Evolutionary conservation across 2,888 invertebrate species (phyloP).

Genomic region (Drosophila melanosoma): DNA sequence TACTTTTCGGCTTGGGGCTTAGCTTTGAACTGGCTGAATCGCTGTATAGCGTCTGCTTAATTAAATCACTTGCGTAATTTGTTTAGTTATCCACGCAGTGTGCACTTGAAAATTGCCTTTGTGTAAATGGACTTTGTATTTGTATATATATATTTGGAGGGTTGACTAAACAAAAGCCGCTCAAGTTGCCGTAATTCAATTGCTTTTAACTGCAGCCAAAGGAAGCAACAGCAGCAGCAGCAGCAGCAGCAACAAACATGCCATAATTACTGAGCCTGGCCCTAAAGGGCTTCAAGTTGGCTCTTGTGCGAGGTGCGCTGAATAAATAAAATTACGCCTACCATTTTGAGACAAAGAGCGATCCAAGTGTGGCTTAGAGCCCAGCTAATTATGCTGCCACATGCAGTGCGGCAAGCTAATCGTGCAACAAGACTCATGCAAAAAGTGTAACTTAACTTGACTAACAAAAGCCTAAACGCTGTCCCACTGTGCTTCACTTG

Average conservation of each 20-base stretch:
- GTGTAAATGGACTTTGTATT: conserved; percentile 3
- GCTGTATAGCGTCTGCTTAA: conserved; percentile 69
- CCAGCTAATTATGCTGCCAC: conserved; percentile 52
- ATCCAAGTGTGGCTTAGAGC: conserved; percentile 34
- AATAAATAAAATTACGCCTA: conserved; percentile 43
- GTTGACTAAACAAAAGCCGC: conserved; percentile 59
- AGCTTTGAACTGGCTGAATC: conserved; percentile 36
- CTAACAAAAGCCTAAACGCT: conserved; percentile 3
- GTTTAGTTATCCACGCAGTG: conserved; percentile 69
- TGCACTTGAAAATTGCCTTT: conserved; percentile 69
- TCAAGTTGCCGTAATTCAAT: conserved; percentile 72
- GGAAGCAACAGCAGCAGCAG: conserved; percentile 59
- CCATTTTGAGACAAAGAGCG: conserved; percentile 17
- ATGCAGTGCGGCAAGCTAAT: conserved; percentile 25
- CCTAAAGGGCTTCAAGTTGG: neutral
- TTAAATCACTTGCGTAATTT: conserved; percentile 80
- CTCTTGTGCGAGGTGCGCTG: neutral
- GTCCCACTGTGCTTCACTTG: conserved; percentile 14
- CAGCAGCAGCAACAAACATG: conserved; percentile 59
- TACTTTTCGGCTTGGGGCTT: conserved; percentile 7
- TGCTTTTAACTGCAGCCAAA: conserved; percentile 62
- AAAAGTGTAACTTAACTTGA: conserved; percentile 6
- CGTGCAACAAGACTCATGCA: conserved; percentile 20
- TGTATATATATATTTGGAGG: conserved; percentile 7
- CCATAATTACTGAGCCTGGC: conserved; percentile 40